phyloP scores from a whole-genome alignment of 2,797 vertebrate genomes.

The Malurus splendens region DNA sequence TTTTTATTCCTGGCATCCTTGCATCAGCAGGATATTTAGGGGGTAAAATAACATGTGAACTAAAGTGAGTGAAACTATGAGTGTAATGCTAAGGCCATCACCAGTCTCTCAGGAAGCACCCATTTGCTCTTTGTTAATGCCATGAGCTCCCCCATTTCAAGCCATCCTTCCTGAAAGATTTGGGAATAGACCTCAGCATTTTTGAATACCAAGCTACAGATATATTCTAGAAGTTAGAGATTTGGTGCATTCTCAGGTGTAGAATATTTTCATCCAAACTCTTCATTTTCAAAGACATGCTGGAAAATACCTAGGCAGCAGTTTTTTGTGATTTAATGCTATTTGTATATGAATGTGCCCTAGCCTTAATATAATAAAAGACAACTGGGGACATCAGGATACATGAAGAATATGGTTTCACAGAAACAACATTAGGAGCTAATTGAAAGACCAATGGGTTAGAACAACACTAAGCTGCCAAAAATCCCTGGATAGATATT shows the following conservation, averaged over 20 bases:
- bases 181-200: background rate
- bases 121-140: background rate
- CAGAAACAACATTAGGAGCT: conserved; percentile 58
- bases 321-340: background rate
- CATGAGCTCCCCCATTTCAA: background rate
- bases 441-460: conserved; percentile 53
- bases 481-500: conserved; percentile 45
- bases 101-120: background rate
- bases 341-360: conserved; percentile 1
- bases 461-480: conserved; percentile 57
- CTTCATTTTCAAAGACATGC: background rate
- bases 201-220: background rate
- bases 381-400: conserved; percentile 24
- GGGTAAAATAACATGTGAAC: background rate
- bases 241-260: background rate
- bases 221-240: background rate
- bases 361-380: background rate
- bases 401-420: conserved; percentile 37
- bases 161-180: background rate
- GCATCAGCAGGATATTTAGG: background rate
- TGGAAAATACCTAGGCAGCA: background rate
- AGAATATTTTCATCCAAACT: background rate
- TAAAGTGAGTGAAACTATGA: background rate
- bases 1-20: background rate
- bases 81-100: no score